Conservation (phyloP, 2,113 vertebrate genomes). For the Mormyrus lacerda region DNA sequence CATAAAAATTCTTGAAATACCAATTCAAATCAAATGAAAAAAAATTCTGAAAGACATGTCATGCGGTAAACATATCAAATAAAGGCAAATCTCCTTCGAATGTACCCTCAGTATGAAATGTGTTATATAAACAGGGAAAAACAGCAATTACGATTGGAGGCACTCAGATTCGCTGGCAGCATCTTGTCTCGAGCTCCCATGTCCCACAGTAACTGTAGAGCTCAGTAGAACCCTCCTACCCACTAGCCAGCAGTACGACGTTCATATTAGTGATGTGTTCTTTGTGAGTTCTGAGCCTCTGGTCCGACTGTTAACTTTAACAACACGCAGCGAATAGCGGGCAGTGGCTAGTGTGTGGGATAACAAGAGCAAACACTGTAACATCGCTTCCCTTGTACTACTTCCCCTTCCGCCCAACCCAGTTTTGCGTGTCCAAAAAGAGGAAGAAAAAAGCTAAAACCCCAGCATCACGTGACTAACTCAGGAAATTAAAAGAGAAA, state of each 20-base stretch:
- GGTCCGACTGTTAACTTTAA: background rate
- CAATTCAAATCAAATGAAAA: background rate
- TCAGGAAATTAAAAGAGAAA: background rate
- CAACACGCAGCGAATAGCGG: background rate
- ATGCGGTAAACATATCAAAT: background rate
- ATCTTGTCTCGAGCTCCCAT: background rate
- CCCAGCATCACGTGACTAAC: background rate
- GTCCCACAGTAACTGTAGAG: background rate
- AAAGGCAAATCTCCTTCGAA: background rate
- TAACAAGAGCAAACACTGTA: background rate
- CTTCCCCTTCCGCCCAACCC: background rate
- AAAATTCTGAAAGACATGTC: background rate
- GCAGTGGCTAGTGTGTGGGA: background rate
- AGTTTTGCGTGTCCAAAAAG: background rate
- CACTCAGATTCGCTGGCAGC: too few species aligned
- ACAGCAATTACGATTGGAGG: too few species aligned
- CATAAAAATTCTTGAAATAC: background rate
- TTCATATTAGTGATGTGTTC: background rate
- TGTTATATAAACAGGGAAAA: too few species aligned
- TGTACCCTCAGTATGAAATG: too few species aligned
- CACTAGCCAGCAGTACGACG: background rate
- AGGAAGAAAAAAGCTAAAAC: background rate
- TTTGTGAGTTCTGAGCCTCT: background rate
- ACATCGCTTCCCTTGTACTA: background rate
- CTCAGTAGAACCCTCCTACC: background rate